Evolutionary conservation across 2,888 invertebrate species (phyloP).

Genomic region (Chrysolina oricalcia): DNA sequence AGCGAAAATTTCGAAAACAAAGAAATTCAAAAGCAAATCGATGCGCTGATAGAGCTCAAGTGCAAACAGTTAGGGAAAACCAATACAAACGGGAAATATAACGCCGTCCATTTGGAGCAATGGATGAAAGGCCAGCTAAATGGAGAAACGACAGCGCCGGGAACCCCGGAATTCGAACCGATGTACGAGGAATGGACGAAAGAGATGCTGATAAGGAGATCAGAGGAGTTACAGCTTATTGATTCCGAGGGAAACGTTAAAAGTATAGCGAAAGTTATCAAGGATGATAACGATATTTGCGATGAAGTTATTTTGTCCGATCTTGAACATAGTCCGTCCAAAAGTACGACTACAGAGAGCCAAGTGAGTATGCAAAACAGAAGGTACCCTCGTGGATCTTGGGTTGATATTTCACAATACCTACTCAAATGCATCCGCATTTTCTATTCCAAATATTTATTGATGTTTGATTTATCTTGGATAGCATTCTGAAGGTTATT

Average conservation of each 20-base stretch:
- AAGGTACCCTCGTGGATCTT: too few relatives aligned
- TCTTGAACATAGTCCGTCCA: constrained; percentile 80
- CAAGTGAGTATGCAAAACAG: constrained; percentile 75
- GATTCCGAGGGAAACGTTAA: constrained; percentile 69
- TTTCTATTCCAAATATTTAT: not conserved
- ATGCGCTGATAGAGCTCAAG: constrained; percentile 78
- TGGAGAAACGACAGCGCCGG: constrained; percentile 61
- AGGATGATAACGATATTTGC: constrained; percentile 70
- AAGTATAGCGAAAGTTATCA: constrained; percentile 38
- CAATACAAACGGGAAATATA: constrained; percentile 79
- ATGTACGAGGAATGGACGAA: constrained; percentile 82
- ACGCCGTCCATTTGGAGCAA: constrained; percentile 83
- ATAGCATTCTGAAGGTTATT: too few relatives aligned
- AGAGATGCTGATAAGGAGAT: constrained; percentile 81
- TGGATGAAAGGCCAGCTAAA: constrained; percentile 88
- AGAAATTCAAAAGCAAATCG: constrained; percentile 73
- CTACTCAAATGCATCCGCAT: too few relatives aligned
- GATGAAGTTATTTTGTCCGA: constrained; percentile 71
- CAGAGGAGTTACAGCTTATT: constrained; percentile 79
- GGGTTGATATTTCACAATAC: not conserved
- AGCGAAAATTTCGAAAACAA: constrained; percentile 51
- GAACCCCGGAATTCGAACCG: constrained; percentile 70
- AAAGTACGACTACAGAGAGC: constrained; percentile 85
- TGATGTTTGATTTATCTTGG: too few relatives aligned
- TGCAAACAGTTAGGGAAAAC: constrained; percentile 78